Conservation (phyloP, 2,113 vertebrate species). For the Peucedramus taeniatus region DNA sequence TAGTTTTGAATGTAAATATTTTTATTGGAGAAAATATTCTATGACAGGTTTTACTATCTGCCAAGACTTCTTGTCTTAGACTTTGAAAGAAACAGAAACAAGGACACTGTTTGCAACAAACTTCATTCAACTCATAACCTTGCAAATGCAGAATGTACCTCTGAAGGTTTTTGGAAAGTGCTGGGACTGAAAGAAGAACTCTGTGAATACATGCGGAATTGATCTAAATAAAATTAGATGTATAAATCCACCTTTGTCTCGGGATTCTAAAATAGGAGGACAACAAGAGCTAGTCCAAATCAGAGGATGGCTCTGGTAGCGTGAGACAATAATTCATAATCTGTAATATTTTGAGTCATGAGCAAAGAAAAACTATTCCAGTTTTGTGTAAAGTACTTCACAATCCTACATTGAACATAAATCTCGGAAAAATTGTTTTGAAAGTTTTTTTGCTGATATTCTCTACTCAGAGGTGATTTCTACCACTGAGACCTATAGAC, state of each 20-base stretch:
- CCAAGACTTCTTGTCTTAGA: neutral
- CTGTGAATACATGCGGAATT: neutral
- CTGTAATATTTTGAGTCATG: neutral
- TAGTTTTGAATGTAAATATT: neutral
- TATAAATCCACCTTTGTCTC: neutral
- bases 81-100: neutral
- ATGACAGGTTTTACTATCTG: neutral
- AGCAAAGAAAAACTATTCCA: neutral
- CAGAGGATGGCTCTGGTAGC: neutral
- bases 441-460: neutral
- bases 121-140: neutral
- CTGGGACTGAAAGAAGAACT: neutral
- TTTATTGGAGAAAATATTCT: neutral
- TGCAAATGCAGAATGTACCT: neutral
- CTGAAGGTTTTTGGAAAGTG: neutral
- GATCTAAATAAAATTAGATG: neutral
- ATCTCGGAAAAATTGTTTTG: neutral
- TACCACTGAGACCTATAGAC: neutral
- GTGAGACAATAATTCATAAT: neutral
- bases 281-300: neutral
- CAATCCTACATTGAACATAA: neutral
- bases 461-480: neutral
- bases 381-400: neutral
- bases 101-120: neutral
- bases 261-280: neutral